A percentile compares a stretch with the other conserved stretches of the same genome.
phyloP scores from a whole-genome alignment of 2,113 vertebrate species.

The Ailurus styani region DNA sequence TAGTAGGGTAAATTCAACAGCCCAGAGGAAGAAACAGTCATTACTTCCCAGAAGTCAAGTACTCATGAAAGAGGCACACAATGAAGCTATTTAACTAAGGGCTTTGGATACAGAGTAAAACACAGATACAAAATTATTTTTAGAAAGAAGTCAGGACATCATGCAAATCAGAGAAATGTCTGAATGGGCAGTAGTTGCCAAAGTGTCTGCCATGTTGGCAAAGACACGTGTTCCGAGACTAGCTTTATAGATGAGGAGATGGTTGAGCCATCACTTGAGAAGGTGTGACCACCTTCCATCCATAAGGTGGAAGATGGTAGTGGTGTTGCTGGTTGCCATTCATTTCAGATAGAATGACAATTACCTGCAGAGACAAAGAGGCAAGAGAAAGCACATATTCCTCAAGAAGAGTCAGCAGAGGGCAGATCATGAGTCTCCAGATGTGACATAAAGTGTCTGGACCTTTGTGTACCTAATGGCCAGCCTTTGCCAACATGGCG shows the following conservation, averaged over 20 bases:
- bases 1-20: background rate
- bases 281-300: background rate
- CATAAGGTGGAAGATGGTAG: no score
- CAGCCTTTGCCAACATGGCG: no score
- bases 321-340: background rate
- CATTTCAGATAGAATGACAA: background rate
- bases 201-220: fast-evolving
- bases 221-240: background rate
- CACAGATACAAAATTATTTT: background rate
- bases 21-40: background rate
- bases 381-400: no score
- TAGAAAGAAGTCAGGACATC: background rate
- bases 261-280: background rate
- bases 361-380: background rate
- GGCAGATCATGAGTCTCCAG: no score
- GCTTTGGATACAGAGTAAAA: background rate
- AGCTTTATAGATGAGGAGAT: background rate
- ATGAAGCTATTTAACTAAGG: background rate
- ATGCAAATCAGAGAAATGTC: fast-evolving
- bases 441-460: fast-evolving
- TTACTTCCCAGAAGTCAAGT: background rate
- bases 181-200: fast-evolving
- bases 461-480: fast-evolving
- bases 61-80: background rate
- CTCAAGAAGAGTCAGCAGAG: background rate